Evolutionary conservation across 2,113 vertebrate genomes (phyloP).

Genomic region (Turdus rufiventris): DNA sequence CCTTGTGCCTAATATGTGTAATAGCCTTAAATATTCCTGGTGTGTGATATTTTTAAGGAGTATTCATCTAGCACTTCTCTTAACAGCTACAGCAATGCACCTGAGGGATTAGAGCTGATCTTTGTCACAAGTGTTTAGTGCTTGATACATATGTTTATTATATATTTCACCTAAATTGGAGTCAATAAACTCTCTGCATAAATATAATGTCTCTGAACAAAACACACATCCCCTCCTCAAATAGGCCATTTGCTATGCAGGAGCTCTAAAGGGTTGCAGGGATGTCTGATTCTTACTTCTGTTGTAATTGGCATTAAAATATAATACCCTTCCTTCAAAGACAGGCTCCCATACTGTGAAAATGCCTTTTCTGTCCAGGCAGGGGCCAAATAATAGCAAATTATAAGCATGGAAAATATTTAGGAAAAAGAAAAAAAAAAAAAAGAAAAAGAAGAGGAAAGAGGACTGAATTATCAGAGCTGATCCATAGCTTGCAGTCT

Average conservation of each 20-base stretch:
- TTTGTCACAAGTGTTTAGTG: constrained; percentile 40
- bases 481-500: constrained; percentile 46
- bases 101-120: constrained; percentile 10
- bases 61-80: background rate
- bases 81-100: background rate
- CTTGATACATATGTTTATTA: constrained; percentile 45
- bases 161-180: constrained; percentile 48
- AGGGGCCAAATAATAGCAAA: constrained; percentile 61
- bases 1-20: background rate
- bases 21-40: background rate
- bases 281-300: constrained; percentile 44
- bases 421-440: background rate
- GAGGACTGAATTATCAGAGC: constrained; percentile 37
- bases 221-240: constrained; percentile 19
- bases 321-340: constrained; percentile 13
- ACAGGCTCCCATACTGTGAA: constrained; percentile 41
- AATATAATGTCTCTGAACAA: constrained; percentile 38
- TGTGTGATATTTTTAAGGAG: background rate
- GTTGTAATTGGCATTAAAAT: constrained; percentile 50
- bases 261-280: constrained; percentile 5
- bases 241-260: constrained; percentile 21
- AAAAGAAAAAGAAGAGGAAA: background rate
- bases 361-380: constrained; percentile 51
- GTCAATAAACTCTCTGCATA: constrained; percentile 60
- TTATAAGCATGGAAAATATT: constrained; percentile 61